Conservation (phyloP, 2,888 invertebrate species). For the Yponomeuta plumbellus region DNA sequence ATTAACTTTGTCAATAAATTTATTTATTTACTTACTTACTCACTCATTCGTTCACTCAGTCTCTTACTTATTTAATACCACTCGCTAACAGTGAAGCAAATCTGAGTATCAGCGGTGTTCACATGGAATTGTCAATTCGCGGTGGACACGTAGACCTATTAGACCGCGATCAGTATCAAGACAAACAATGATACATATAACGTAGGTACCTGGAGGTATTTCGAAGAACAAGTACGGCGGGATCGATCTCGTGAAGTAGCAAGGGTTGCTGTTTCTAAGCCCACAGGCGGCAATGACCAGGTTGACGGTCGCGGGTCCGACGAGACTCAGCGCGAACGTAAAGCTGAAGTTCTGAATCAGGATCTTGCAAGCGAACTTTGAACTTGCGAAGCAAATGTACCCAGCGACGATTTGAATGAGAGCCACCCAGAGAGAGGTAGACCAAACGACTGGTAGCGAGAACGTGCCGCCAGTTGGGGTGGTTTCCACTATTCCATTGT, state of each 20-base stretch:
- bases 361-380: constrained; percentile 92
- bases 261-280: constrained; percentile 79
- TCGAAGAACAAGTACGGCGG: constrained; percentile 92
- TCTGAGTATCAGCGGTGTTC: too few species aligned
- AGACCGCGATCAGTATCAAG: too few species aligned
- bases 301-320: constrained; percentile 84
- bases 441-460: constrained; percentile 42
- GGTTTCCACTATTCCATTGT: constrained; percentile 53
- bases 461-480: constrained; percentile 47
- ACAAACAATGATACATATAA: background rate
- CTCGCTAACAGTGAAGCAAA: too few species aligned
- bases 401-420: constrained; percentile 80
- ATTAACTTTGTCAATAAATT: too few species aligned
- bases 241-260: constrained; percentile 79
- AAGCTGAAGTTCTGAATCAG: constrained; percentile 92
- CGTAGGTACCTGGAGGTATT: constrained; percentile 78
- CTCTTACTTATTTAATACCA: too few species aligned
- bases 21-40: too few species aligned
- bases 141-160: too few species aligned
- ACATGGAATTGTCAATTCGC: too few species aligned
- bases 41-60: too few species aligned
- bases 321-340: constrained; percentile 87
- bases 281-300: constrained; percentile 82
- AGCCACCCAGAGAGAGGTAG: constrained; percentile 76
- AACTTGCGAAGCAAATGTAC: constrained; percentile 80